These are phyloP conservation scores for Synanthedon andrenaeformis DNA, from an alignment of 2,888 invertebrate species.

Conservation along the genomic window DNA sequence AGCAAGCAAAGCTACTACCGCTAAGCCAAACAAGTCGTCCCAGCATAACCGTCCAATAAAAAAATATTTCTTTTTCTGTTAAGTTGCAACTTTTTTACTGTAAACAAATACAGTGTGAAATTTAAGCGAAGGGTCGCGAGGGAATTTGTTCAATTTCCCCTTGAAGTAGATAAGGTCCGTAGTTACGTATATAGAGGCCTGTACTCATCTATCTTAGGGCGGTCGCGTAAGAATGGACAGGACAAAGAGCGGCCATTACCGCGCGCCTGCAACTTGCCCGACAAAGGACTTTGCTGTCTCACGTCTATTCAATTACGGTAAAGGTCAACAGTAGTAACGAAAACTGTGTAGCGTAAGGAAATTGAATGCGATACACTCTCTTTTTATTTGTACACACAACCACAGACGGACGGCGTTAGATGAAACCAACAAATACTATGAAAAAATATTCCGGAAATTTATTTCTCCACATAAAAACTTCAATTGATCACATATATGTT, in stretches of 20 bases:
- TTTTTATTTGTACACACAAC: too few relatives aligned
- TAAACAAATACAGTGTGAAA: too few relatives aligned
- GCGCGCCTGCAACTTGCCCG: conserved; percentile 33
- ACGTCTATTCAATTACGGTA: conserved; percentile 47
- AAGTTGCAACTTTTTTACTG: too few relatives aligned
- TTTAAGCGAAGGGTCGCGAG: not conserved
- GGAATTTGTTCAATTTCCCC: not conserved
- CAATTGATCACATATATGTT: too few relatives aligned
- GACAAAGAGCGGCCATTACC: conserved; percentile 33
- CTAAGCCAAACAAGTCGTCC: too few relatives aligned
- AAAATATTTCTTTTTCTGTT: too few relatives aligned
- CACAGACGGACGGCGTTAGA: too few relatives aligned
- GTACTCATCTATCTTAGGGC: conserved; percentile 21
- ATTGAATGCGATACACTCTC: not conserved
- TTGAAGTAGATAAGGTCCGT: not conserved
- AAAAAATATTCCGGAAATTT: too few relatives aligned
- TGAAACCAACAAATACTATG: too few relatives aligned
- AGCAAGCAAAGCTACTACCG: too few relatives aligned
- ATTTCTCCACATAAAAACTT: too few relatives aligned
- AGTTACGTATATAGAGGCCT: not conserved
- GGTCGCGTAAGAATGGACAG: conserved; percentile 24
- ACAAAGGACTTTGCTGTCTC: conserved; percentile 45
- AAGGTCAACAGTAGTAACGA: conserved; percentile 28
- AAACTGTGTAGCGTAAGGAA: not conserved
- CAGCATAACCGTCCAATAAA: too few relatives aligned